phyloP scores from a whole-genome alignment of 2,888 invertebrate genomes.

The Eupsilia transversa region DNA sequence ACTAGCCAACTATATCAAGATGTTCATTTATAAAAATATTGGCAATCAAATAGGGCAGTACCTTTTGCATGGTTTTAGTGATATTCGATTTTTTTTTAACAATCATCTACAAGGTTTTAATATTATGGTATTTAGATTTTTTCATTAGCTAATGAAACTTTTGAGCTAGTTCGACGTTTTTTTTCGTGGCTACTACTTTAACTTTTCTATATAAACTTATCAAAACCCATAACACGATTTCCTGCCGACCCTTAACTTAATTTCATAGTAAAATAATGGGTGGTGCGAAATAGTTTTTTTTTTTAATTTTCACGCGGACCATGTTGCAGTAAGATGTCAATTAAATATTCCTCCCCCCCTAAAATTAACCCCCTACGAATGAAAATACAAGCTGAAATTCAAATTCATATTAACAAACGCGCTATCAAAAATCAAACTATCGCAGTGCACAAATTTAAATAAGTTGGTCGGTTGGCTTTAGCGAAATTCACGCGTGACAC shows the following conservation, averaged over 20 bases:
- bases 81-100: too few relatives aligned
- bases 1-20: too few relatives aligned
- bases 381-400: neutral
- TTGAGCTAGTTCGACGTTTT: too few relatives aligned
- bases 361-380: neutral
- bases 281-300: neutral
- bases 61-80: too few relatives aligned
- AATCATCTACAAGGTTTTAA: too few relatives aligned
- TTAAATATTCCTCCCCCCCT: neutral
- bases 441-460: constrained; percentile 9
- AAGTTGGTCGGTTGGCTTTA: neutral
- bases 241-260: too few relatives aligned
- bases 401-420: neutral
- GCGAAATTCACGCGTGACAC: neutral
- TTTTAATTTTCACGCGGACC: neutral
- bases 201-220: too few relatives aligned
- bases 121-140: too few relatives aligned
- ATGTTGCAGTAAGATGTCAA: neutral
- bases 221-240: too few relatives aligned
- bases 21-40: neutral
- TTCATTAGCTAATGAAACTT: too few relatives aligned
- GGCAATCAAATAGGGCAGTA: too few relatives aligned
- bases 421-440: neutral
- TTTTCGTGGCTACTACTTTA: too few relatives aligned
- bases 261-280: neutral